Base-by-base conservation (phyloP, 2,113 vertebrate species). In the Collichthys lucidus region DNA sequence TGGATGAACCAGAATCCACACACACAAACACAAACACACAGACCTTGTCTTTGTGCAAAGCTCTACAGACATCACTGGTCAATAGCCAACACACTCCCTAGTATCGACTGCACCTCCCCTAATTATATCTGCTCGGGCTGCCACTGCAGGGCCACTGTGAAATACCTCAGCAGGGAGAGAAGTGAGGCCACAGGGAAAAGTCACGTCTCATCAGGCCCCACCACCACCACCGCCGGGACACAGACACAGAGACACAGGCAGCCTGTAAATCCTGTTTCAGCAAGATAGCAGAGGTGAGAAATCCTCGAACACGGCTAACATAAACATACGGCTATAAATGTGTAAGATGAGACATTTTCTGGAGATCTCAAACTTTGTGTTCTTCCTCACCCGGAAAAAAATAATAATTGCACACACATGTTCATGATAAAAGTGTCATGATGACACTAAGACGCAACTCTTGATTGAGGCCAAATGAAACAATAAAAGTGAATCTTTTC, bases 81-180 rank as follows among this genome's bases (percentile, higher is more conserved):
- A 86, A 89, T 65, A 86, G 80, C 86, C 81, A 87, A 88, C 92
- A 87, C 89, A 76, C 87, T 91, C 86, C 81, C 69, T 82, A 85
- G 75, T 85, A 92, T 91, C 40, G 88, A 93, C 90, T 91, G 80
- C 87, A 83, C 80, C 89, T 82, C 82, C 70, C 82, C 90, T 93
- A 93, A 94, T 94, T 92, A 91, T 92, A 93, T 91, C 92, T 83
- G 74, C 79, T 78, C 84, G 6, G 85, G 59, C 88, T 82, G 84
- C 86, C 47, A 63, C 90, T 90, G 88, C 88, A 91, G 86, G 84
- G 86, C 68, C 77, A 35, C 79, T 93, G 94, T 93, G 93, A 95
- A 95, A 95, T 95, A 89, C 89, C 94, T 92, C 94, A 92, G 88
- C 68, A 79, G 72, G 85, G 76, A 84, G 91, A 89, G 87, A 93